A percentile compares a stretch with the other conserved stretches of the same genome.
phyloP scores from a whole-genome alignment of 2,113 vertebrate species.

The Alligator mississippiensis region DNA sequence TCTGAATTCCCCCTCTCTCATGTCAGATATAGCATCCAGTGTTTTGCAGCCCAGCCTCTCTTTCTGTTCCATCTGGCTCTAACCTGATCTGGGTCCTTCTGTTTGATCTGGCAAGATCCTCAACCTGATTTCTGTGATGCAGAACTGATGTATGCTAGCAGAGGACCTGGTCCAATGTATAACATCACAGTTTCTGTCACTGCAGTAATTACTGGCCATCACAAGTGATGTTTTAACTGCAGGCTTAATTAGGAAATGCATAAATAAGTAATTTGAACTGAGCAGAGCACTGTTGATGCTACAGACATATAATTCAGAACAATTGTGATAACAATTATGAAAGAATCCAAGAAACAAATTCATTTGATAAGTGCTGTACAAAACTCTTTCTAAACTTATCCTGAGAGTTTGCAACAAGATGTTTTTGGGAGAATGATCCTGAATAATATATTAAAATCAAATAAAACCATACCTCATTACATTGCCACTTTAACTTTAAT shows the following conservation, averaged over 20 bases:
- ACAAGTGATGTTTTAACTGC: neutral
- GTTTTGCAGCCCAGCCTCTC: neutral
- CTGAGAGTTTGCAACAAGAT: neutral
- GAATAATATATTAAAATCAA: neutral
- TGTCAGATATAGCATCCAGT: neutral
- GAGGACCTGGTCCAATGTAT: neutral
- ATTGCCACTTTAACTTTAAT: neutral
- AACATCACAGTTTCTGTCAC: fast-evolving
- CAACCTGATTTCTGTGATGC: neutral
- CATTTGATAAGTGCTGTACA: neutral
- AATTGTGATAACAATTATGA: neutral
- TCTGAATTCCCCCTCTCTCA: neutral
- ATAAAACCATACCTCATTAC: neutral
- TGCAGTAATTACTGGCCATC: neutral
- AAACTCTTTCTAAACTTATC: neutral
- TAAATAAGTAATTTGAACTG: neutral
- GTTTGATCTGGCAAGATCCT: neutral
- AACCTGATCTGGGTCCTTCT: no score
- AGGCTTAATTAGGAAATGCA: neutral
- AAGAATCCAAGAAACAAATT: neutral
- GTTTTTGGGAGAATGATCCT: neutral
- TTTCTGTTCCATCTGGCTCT: neutral
- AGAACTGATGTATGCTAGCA: neutral
- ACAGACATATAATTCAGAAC: neutral
- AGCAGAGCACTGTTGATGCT: neutral